phyloP scores from a whole-genome alignment of 2,888 invertebrate genomes.

The Drosophila lacicola region DNA sequence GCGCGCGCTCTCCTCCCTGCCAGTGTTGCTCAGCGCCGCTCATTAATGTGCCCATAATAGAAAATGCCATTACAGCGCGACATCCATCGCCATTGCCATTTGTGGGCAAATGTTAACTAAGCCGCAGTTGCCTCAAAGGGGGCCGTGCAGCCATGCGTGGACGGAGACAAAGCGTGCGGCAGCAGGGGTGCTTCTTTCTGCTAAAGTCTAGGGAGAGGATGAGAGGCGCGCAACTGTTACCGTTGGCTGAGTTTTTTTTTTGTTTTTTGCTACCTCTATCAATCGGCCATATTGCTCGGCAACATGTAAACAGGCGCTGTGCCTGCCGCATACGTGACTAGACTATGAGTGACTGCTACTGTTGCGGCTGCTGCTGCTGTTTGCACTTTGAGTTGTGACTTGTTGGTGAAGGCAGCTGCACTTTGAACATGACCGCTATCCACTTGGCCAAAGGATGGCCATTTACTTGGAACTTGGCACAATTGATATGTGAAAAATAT shows the following conservation, averaged over 20 bases:
- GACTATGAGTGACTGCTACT: conserved; percentile 45
- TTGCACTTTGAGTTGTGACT: conserved; percentile 39
- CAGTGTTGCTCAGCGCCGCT: conserved; percentile 39
- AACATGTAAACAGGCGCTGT: conserved; percentile 49
- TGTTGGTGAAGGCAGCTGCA: conserved; percentile 34
- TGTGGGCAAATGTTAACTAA: conserved; percentile 71
- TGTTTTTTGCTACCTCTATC: conserved; percentile 45
- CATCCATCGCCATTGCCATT: conserved; percentile 69
- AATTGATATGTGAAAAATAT: conserved; percentile 44
- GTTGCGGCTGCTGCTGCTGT: conserved; percentile 25
- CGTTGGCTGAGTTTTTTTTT: conserved; percentile 51
- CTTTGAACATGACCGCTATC: conserved; percentile 58
- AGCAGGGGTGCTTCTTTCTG: conserved; percentile 43
- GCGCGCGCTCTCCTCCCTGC: conserved; percentile 7
- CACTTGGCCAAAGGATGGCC: conserved; percentile 45
- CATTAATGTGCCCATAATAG: conserved; percentile 73
- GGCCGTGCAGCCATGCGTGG: conserved; percentile 59
- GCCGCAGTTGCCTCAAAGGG: conserved; percentile 40
- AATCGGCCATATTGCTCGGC: conserved; percentile 67
- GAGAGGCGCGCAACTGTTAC: conserved; percentile 48
- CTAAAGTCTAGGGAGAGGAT: background rate
- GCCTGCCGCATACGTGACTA: conserved; percentile 62
- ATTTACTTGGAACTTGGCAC: conserved; percentile 54
- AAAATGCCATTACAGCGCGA: conserved; percentile 66
- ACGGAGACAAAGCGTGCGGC: conserved; percentile 8